phyloP scores from a whole-genome alignment of 2,888 invertebrate species.

The Drosophila borealis region DNA sequence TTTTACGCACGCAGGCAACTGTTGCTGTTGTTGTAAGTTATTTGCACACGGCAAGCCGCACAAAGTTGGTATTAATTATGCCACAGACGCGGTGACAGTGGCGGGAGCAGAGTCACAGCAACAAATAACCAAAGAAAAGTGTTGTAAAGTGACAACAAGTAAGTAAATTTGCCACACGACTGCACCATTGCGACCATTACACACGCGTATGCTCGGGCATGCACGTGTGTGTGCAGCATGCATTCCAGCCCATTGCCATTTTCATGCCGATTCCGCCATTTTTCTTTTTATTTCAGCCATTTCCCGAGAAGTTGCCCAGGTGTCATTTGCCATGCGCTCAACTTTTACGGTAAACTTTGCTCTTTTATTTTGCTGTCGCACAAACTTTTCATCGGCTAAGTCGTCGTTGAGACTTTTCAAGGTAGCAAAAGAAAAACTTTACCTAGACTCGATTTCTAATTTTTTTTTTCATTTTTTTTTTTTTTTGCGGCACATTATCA shows the following conservation, averaged over 20 bases:
- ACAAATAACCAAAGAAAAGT: slow-evolving; percentile 14
- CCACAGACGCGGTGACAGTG: background rate
- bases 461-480: background rate
- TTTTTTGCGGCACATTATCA: background rate
- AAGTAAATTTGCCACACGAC: slow-evolving; percentile 14
- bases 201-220: background rate
- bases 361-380: slow-evolving; percentile 9
- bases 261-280: slow-evolving; percentile 7
- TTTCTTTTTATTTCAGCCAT: background rate
- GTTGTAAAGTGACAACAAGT: slow-evolving; percentile 43
- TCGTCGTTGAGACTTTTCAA: slow-evolving; percentile 1
- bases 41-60: slow-evolving; percentile 18
- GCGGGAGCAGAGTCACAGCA: background rate
- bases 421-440: slow-evolving; percentile 12
- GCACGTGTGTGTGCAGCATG: too few relatives aligned
- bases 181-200: slow-evolving; percentile 8
- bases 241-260: slow-evolving; percentile 3
- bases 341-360: slow-evolving; percentile 48
- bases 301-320: background rate
- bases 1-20: background rate
- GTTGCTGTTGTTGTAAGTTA: background rate
- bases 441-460: background rate
- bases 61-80: slow-evolving; percentile 17
- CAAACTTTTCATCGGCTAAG: slow-evolving; percentile 23
- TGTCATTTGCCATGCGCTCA: slow-evolving; percentile 16